phyloP scores from a whole-genome alignment of 2,888 invertebrate species.

The Lepidocyrtinus sp. region DNA sequence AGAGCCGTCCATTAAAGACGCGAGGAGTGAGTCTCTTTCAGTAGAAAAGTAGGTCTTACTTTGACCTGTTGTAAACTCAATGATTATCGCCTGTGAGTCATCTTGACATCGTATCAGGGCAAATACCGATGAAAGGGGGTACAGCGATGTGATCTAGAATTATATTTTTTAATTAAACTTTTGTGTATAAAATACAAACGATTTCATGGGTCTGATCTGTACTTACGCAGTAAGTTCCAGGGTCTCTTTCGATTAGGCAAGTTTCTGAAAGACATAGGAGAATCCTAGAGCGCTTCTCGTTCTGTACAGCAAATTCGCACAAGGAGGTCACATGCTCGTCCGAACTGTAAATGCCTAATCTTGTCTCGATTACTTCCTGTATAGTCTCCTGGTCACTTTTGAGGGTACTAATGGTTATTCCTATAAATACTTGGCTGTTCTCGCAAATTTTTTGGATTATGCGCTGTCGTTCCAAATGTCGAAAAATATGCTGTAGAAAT shows the following conservation, averaged over 20 bases:
- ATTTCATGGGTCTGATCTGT: constrained; percentile 4
- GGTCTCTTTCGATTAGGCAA: constrained; percentile 96
- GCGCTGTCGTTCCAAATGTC: constrained; percentile 86
- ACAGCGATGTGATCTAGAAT: constrained; percentile 65
- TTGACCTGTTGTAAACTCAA: constrained; percentile 95
- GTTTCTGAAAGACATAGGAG: constrained; percentile 95
- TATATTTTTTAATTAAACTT: too few relatives aligned
- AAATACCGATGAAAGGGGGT: constrained; percentile 81
- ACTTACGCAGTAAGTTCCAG: constrained; percentile 84
- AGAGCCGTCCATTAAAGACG: constrained; percentile 96
- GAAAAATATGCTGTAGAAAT: constrained; percentile 83
- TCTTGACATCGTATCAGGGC: constrained; percentile 90
- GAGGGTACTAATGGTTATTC: constrained; percentile 86
- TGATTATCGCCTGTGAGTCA: constrained; percentile 93
- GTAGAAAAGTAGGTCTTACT: constrained; percentile 91
- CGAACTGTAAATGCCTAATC: constrained; percentile 93
- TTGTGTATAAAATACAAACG: neutral
- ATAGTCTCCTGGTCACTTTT: constrained; percentile 84
- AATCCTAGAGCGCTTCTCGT: constrained; percentile 85
- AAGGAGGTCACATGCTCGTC: constrained; percentile 97
- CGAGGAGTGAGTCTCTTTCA: constrained; percentile 95
- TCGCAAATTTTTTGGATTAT: constrained; percentile 90
- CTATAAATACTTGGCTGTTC: constrained; percentile 85
- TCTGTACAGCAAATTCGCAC: constrained; percentile 96
- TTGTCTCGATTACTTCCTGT: constrained; percentile 88